A percentile compares a stretch with the other conserved stretches of the same genome.
phyloP scores from a whole-genome alignment of 2,888 invertebrate genomes.

The Ellobium chinense region DNA sequence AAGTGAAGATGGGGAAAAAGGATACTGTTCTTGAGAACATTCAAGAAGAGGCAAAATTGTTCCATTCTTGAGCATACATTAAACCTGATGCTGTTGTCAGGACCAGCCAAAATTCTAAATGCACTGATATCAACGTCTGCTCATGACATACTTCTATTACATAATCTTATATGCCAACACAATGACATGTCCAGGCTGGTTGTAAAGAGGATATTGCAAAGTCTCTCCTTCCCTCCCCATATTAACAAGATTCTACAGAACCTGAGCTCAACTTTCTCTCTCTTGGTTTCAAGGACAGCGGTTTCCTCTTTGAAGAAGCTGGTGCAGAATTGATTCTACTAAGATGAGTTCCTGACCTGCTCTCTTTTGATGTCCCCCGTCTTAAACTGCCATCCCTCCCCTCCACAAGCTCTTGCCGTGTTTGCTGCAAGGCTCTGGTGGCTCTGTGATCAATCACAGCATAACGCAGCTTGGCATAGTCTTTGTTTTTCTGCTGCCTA shows the following conservation, averaged over 20 bases:
- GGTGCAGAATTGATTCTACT: conserved; percentile 49
- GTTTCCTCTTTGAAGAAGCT: conserved; percentile 41
- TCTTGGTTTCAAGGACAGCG: conserved; percentile 23
- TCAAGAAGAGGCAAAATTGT: too few relatives aligned
- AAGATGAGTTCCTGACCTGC: conserved; percentile 1
- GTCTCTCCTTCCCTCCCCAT: too few relatives aligned
- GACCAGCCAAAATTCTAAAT: too few relatives aligned
- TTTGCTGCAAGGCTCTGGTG: conserved; percentile 74
- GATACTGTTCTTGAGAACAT: too few relatives aligned
- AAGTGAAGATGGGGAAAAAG: too few relatives aligned
- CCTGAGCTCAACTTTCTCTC: conserved; percentile 49
- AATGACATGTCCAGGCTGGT: too few relatives aligned
- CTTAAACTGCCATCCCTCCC: conserved; percentile 72
- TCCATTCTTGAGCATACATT: too few relatives aligned
- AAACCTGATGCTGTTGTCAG: too few relatives aligned
- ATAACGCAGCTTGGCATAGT: conserved; percentile 69
- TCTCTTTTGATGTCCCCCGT: conserved; percentile 6
- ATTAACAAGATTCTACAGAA: conserved; percentile 47
- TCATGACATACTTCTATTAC: too few relatives aligned
- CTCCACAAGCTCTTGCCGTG: conserved; percentile 75
- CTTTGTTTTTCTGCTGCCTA: conserved; percentile 52
- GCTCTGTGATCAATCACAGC: conserved; percentile 77
- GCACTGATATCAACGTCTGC: too few relatives aligned
- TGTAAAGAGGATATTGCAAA: too few relatives aligned
- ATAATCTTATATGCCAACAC: too few relatives aligned